These are phyloP conservation scores for Aphelenchoides avenae DNA, from an alignment of 1,140 invertebrate species.

Conservation along the genomic window DNA sequence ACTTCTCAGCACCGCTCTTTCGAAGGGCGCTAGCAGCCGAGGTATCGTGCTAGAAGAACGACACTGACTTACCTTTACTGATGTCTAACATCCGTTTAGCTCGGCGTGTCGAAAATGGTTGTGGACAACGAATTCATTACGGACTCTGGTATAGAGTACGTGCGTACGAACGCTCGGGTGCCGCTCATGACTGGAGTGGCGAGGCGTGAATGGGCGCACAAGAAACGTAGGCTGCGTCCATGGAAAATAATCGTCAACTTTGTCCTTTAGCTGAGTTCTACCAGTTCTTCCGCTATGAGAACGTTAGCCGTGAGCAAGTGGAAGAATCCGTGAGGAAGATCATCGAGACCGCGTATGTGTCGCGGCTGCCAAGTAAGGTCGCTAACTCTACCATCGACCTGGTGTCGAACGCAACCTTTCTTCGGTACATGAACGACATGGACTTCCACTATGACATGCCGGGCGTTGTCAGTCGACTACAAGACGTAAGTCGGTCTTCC, in stretches of 20 bases:
- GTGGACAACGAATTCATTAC: conserved; percentile 54
- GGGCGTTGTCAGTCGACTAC: conserved; percentile 46
- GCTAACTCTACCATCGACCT: conserved; percentile 50
- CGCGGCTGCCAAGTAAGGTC: conserved; percentile 39
- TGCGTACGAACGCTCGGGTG: conserved; percentile 43
- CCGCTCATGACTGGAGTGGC: conserved; percentile 57
- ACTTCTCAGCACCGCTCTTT: conserved; percentile 55
- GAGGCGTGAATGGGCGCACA: conserved; percentile 54
- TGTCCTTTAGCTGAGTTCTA: conserved; percentile 36
- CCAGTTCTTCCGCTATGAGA: conserved; percentile 49
- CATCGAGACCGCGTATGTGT: conserved; percentile 33
- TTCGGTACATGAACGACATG: conserved; percentile 46
- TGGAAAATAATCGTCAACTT: conserved; percentile 5
- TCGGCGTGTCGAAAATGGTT: conserved; percentile 59
- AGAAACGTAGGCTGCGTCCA: conserved; percentile 47
- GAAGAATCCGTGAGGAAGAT: conserved; percentile 38
- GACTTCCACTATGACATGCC: conserved; percentile 47
- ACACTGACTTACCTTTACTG: neutral
- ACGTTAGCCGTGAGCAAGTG: conserved; percentile 28
- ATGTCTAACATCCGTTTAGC: conserved; percentile 23
- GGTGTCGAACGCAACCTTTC: conserved; percentile 53
- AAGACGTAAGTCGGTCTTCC: conserved; percentile 43
- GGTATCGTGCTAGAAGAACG: conserved; percentile 12
- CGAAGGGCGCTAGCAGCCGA: conserved; percentile 51
- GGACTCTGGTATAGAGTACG: conserved; percentile 38